phyloP scores from a whole-genome alignment of 2,113 vertebrate species.

The Ophthalmolycus amberensis region DNA sequence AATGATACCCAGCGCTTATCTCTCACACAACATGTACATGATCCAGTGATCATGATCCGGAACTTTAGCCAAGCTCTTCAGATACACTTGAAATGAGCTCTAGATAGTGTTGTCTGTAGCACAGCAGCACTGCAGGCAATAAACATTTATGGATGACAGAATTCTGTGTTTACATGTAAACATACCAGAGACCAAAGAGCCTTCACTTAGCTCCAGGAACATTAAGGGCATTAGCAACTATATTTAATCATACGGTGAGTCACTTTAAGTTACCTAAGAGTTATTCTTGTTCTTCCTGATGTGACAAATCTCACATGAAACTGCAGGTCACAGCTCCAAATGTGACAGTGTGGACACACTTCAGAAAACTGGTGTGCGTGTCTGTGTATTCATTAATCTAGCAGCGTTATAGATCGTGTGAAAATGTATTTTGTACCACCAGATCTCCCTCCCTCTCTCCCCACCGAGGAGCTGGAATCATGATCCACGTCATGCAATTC shows the following conservation, averaged over 20 bases:
- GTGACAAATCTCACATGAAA: slow-evolving; percentile 20
- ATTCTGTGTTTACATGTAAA: slow-evolving; percentile 24
- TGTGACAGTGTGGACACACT: slow-evolving; percentile 36
- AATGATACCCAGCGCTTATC: not conserved
- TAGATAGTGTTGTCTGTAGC: not conserved
- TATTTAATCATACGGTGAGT: slow-evolving; percentile 10
- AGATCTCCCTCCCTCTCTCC: not conserved
- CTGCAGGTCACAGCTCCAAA: slow-evolving; percentile 38
- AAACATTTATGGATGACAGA: slow-evolving; percentile 11
- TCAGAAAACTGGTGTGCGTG: slow-evolving; percentile 13
- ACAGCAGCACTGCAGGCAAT: not conserved
- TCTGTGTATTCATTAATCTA: slow-evolving; percentile 30
- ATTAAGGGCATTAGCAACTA: slow-evolving; percentile 20
- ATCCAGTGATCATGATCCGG: not conserved
- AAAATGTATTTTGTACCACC: slow-evolving; percentile 30
- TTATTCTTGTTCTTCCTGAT: slow-evolving; percentile 5
- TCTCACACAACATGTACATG: not conserved
- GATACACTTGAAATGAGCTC: not conserved
- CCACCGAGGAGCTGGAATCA: slow-evolving; percentile 36
- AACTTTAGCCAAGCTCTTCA: not conserved
- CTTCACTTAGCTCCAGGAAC: not conserved
- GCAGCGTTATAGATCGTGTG: slow-evolving; percentile 23
- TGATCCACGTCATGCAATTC: slow-evolving; percentile 32
- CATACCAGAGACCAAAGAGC: not conserved
- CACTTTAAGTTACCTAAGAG: not conserved